Conservation (phyloP, 2,797 vertebrate species). For the Melanotaenia trifasciata region DNA sequence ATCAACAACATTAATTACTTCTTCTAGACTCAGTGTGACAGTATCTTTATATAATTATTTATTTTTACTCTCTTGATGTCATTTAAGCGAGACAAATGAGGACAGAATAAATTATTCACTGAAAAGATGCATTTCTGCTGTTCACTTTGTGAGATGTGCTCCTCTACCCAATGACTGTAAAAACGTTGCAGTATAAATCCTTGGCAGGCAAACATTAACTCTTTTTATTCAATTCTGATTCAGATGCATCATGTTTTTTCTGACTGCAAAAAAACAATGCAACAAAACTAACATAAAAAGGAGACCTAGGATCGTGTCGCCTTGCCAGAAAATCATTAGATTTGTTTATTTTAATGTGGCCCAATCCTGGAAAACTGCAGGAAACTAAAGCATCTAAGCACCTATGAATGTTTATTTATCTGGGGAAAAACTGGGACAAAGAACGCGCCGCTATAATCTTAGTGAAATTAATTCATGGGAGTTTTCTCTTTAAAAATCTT, state of each 20-base stretch:
- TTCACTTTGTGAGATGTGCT: neutral
- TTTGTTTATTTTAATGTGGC: neutral
- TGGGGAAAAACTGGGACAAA: neutral
- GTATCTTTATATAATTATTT: neutral
- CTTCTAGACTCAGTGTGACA: conserved; percentile 32
- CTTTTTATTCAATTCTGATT: neutral
- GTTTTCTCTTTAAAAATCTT: neutral
- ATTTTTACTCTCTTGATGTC: conserved; percentile 36
- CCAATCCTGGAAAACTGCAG: neutral
- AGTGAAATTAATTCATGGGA: conserved; percentile 1
- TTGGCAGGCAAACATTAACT: neutral
- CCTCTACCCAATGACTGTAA: neutral
- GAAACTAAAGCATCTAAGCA: neutral
- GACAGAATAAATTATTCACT: conserved; percentile 37
- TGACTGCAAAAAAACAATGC: neutral
- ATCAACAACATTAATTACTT: conserved; percentile 66
- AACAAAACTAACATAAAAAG: neutral
- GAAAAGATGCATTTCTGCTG: conserved; percentile 19
- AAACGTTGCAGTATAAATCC: neutral
- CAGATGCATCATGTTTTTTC: neutral
- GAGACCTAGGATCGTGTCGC: neutral
- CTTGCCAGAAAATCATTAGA: neutral
- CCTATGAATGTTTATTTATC: conserved; percentile 8
- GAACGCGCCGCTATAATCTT: neutral
- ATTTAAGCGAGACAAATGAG: conserved; percentile 61